A percentile compares a stretch with the other conserved stretches of the same genome.
phyloP scores from a whole-genome alignment of 2,113 vertebrate genomes.

The Tetraodon nigroviridis region DNA sequence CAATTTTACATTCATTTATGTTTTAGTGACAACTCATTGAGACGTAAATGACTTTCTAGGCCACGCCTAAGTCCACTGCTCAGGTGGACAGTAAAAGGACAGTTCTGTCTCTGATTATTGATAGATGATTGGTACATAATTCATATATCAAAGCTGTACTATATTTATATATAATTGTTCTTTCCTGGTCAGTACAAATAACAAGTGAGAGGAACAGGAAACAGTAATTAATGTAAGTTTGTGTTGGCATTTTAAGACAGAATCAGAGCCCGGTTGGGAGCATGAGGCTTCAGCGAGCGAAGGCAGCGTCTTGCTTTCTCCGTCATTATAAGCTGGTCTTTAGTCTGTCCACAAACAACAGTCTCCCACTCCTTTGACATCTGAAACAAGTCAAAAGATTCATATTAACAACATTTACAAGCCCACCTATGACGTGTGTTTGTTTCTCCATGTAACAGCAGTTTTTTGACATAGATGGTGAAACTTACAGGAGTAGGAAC shows the following conservation, averaged over 20 bases:
- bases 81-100: conserved; percentile 27
- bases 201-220: not conserved
- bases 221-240: not conserved
- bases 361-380: conserved; percentile 93
- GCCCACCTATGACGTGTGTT: too few species aligned
- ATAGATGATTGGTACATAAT: not conserved
- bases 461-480: not conserved
- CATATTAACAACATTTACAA: not conserved
- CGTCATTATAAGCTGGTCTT: conserved; percentile 95
- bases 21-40: too few species aligned
- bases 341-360: conserved; percentile 89
- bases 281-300: conserved; percentile 77
- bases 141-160: conserved; percentile 3
- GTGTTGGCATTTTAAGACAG: conserved; percentile 78
- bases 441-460: not conserved
- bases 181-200: not conserved
- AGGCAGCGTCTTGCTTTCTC: conserved; percentile 90
- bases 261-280: conserved; percentile 87
- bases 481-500: conserved; percentile 45
- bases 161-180: conserved; percentile 10
- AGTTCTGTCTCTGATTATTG: conserved; percentile 3
- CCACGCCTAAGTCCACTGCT: not conserved
- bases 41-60: not conserved
- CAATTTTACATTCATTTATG: conserved; percentile 11
- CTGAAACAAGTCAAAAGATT: conserved; percentile 55